Evolutionary conservation across 1,140 invertebrate genomes (phyloP).

Genomic region (Solenopsis fugax): DNA sequence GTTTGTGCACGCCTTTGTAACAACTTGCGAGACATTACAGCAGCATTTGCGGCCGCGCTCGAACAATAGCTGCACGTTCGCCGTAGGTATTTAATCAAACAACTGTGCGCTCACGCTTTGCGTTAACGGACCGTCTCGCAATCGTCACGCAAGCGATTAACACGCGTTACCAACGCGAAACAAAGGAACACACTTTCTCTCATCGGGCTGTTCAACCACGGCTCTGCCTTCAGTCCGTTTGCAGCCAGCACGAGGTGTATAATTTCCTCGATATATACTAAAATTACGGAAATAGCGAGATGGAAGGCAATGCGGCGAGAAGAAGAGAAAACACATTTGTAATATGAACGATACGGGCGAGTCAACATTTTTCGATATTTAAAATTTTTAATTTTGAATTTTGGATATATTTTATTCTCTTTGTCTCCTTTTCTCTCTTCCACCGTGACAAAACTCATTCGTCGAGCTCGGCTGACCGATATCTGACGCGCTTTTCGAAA

Average conservation of each 20-base stretch:
- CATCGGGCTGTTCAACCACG: background rate
- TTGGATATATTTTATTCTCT: background rate
- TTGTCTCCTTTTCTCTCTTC: background rate
- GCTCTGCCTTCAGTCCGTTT: background rate
- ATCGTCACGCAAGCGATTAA: conserved; percentile 42
- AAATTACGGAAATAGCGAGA: background rate
- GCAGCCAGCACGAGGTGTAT: background rate
- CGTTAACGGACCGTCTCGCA: conserved; percentile 52
- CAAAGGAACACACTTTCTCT: conserved; percentile 2
- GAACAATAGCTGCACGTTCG: conserved; percentile 61
- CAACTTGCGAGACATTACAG: conserved; percentile 4
- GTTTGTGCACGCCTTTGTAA: background rate
- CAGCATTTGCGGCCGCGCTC: background rate
- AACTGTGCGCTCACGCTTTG: conserved; percentile 19
- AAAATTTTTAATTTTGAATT: background rate
- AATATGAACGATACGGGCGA: background rate
- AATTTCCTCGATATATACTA: conserved; percentile 10
- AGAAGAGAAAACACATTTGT: background rate
- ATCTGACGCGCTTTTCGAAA: conserved; percentile 48
- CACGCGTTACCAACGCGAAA: background rate
- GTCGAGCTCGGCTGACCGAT: conserved; percentile 16
- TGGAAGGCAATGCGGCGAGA: background rate
- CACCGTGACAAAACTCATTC: background rate
- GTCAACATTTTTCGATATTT: conserved; percentile 5
- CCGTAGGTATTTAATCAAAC: conserved; percentile 64